Conservation (phyloP, 2,797 vertebrate genomes). For the Rhinogobio ventralis region DNA sequence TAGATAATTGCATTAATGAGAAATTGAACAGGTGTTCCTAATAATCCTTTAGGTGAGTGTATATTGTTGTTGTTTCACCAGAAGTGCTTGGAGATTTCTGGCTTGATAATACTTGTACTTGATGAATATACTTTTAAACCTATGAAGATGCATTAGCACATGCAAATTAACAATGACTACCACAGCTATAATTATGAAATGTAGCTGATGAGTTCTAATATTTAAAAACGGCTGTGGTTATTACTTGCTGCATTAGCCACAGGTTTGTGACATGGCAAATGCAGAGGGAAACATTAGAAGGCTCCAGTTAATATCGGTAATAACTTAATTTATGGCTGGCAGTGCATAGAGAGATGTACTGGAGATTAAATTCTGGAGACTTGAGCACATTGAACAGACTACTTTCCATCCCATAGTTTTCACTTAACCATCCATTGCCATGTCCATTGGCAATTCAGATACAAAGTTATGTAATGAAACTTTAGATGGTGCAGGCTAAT, state of each 20-base stretch:
- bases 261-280: conserved; percentile 17
- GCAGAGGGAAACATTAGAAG: conserved; percentile 10
- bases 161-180: neutral
- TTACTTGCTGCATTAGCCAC: neutral
- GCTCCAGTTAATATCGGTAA: conserved; percentile 20
- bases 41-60: no score
- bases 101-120: neutral
- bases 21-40: no score
- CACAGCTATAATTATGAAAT: neutral
- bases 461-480: no score
- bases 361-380: neutral
- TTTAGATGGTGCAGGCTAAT: no score
- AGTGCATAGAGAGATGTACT: neutral
- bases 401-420: neutral
- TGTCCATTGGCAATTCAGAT: neutral
- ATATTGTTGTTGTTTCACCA: neutral
- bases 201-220: neutral
- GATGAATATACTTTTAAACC: neutral
- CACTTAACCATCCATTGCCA: neutral
- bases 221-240: neutral
- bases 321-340: neutral
- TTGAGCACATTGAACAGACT: neutral
- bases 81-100: neutral
- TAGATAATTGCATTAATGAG: no score
- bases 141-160: neutral